These are phyloP conservation scores for Chloropsis cyanopogon DNA, from an alignment of 2,113 vertebrate genomes.

Conservation along the genomic window DNA sequence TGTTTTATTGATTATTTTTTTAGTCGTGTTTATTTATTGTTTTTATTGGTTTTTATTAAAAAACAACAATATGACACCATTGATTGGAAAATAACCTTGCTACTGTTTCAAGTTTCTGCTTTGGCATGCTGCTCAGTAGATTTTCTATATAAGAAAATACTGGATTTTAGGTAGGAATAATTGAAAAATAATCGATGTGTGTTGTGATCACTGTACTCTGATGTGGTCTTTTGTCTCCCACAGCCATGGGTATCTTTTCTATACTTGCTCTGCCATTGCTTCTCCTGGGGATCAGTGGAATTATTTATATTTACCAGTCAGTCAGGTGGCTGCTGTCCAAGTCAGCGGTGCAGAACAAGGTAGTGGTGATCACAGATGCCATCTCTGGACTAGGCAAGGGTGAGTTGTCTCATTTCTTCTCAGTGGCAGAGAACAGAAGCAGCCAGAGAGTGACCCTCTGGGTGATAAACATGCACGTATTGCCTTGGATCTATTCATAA, in stretches of 20 bases:
- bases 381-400: constrained; percentile 89
- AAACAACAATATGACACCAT: neutral
- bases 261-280: constrained; percentile 83
- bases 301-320: constrained; percentile 90
- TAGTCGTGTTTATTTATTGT: no score
- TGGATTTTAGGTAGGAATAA: neutral
- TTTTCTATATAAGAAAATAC: neutral
- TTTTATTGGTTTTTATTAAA: neutral
- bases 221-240: constrained; percentile 11
- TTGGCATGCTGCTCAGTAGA: neutral
- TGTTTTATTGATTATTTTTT: neutral
- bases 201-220: neutral
- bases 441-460: neutral
- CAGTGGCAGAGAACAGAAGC: neutral
- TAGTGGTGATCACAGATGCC: constrained; percentile 92
- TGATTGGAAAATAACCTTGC: neutral
- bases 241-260: constrained; percentile 79
- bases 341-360: constrained; percentile 90
- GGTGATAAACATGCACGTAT: neutral
- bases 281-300: constrained; percentile 82
- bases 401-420: constrained; percentile 68
- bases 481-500: neutral
- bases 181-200: neutral
- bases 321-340: constrained; percentile 85
- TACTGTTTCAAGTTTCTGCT: neutral